phyloP scores from a whole-genome alignment of 2,888 invertebrate genomes.

The Catonia carolina region DNA sequence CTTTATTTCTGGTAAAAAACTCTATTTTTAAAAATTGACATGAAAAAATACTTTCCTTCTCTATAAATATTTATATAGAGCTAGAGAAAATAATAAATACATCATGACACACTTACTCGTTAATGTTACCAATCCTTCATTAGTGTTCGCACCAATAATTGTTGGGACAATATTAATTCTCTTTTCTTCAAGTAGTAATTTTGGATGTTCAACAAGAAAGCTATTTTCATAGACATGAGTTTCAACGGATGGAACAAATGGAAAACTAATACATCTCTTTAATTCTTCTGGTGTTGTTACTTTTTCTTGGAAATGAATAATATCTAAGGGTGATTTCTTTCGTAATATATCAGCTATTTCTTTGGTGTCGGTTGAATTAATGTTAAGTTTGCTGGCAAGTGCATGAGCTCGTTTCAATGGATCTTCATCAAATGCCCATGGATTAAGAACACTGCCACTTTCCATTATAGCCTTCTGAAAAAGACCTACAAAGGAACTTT shows the following conservation, averaged over 20 bases:
- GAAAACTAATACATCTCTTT: not conserved
- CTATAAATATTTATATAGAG: too few species aligned
- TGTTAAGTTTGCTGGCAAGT: constrained; percentile 56
- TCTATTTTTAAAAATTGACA: too few species aligned
- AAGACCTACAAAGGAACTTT: constrained; percentile 37
- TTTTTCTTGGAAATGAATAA: constrained; percentile 1
- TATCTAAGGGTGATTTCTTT: constrained; percentile 47
- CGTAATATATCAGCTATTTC: constrained; percentile 59
- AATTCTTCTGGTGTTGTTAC: not conserved
- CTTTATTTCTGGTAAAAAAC: too few species aligned
- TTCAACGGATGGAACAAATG: constrained; percentile 5
- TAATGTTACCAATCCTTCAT: too few species aligned
- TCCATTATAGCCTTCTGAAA: constrained; percentile 58
- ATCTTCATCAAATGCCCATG: constrained; percentile 53
- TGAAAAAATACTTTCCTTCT: too few species aligned
- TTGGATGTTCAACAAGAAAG: not conserved
- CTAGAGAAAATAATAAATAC: too few species aligned
- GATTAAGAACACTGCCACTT: constrained; percentile 60
- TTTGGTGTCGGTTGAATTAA: constrained; percentile 48
- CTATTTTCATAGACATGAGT: not conserved
- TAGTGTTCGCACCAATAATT: not conserved
- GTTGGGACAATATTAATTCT: not conserved
- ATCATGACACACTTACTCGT: too few species aligned
- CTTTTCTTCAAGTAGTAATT: not conserved
- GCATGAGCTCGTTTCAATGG: constrained; percentile 54